These are phyloP conservation scores for Rhopalosiphum padi DNA, from an alignment of 1,140 invertebrate species.

Conservation along the genomic window DNA sequence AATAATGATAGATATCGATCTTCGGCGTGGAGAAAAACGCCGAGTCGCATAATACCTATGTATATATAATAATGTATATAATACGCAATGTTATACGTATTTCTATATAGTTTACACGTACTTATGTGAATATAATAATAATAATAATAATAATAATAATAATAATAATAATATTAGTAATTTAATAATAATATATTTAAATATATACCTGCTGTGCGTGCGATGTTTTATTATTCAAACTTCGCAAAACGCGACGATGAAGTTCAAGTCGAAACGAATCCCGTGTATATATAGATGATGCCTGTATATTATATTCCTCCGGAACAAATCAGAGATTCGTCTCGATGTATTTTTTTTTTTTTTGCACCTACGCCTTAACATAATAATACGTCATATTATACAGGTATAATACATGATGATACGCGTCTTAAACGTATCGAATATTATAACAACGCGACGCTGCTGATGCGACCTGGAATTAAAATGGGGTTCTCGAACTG, in stretches of 20 bases:
- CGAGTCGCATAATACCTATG: not conserved
- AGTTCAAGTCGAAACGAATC: not conserved
- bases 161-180: not conserved
- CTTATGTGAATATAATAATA: too few species aligned
- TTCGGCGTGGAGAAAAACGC: not conserved
- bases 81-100: not conserved
- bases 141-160: not conserved
- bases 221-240: not conserved
- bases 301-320: not conserved
- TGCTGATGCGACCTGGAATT: not conserved
- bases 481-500: not conserved
- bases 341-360: not conserved
- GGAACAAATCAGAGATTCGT: not conserved
- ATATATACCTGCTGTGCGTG: not conserved
- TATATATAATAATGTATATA: not conserved
- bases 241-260: not conserved
- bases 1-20: not conserved
- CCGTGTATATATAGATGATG: not conserved
- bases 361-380: not conserved
- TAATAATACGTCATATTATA: not conserved
- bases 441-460: not conserved
- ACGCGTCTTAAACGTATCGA: not conserved
- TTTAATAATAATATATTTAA: too few species aligned
- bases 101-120: not conserved
- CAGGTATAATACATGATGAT: not conserved